Conservation (phyloP, 2,888 invertebrate genomes). For the Cephus spinipes region DNA sequence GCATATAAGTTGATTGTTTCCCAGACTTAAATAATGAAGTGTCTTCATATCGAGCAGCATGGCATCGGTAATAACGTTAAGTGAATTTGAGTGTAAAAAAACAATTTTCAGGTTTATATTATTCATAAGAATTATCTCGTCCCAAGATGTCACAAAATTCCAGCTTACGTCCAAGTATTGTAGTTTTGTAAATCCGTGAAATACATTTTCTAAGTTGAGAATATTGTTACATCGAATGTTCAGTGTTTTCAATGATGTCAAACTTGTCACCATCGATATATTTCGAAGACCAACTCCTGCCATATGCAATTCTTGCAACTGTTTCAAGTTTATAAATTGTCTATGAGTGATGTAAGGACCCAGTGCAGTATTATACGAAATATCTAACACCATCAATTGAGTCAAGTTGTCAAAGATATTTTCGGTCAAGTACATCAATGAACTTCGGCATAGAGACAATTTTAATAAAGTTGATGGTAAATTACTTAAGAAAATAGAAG, state of each 20-base stretch:
- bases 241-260: slow-evolving; percentile 67
- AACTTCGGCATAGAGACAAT: slow-evolving; percentile 68
- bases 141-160: slow-evolving; percentile 73
- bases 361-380: slow-evolving; percentile 70
- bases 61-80: slow-evolving; percentile 70
- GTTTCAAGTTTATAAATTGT: slow-evolving; percentile 66
- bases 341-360: slow-evolving; percentile 48
- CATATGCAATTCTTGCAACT: slow-evolving; percentile 66
- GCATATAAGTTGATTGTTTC: slow-evolving; percentile 73
- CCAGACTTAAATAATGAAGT: slow-evolving; percentile 68
- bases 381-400: slow-evolving; percentile 68
- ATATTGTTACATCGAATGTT: slow-evolving; percentile 70
- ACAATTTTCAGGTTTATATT: slow-evolving; percentile 67
- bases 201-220: slow-evolving; percentile 45
- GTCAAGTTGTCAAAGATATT: slow-evolving; percentile 65
- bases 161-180: slow-evolving; percentile 68
- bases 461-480: slow-evolving; percentile 56
- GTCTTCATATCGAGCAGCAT: slow-evolving; percentile 71
- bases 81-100: slow-evolving; percentile 69
- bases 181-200: slow-evolving; percentile 58
- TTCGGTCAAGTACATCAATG: slow-evolving; percentile 60
- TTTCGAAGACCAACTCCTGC: slow-evolving; percentile 52
- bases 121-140: slow-evolving; percentile 60
- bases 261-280: slow-evolving; percentile 63
- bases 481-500: slow-evolving; percentile 55